phyloP scores from a whole-genome alignment of 2,113 vertebrate species.

The Oreochromis tanganicae region DNA sequence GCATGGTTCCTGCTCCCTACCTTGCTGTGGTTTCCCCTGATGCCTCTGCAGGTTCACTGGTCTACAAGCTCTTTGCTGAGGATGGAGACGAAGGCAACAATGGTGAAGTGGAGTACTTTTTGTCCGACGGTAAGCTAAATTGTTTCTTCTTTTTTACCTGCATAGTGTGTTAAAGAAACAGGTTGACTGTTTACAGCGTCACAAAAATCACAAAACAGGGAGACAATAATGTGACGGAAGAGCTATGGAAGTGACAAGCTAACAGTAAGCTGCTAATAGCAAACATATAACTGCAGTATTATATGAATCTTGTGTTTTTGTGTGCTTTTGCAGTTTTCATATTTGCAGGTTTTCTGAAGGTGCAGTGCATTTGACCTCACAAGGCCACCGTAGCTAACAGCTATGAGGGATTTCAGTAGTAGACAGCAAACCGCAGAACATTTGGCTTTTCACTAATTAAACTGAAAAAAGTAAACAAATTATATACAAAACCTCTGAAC shows the following conservation, averaged over 20 bases:
- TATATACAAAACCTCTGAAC: neutral
- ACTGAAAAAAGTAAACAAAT: neutral
- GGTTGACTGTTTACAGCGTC: accelerated
- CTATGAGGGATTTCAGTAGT: neutral
- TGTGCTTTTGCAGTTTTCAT: neutral
- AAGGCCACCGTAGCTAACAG: neutral
- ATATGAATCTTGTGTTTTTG: neutral
- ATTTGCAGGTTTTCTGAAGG: neutral
- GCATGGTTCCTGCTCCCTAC: slow-evolving; percentile 80
- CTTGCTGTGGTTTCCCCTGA: slow-evolving; percentile 77
- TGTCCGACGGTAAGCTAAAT: slow-evolving; percentile 77
- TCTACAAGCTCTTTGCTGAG: slow-evolving; percentile 79
- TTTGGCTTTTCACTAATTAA: neutral
- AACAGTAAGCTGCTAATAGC: neutral
- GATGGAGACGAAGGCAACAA: slow-evolving; percentile 81
- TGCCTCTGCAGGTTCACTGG: slow-evolving; percentile 66
- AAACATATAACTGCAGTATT: neutral
- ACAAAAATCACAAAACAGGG: neutral
- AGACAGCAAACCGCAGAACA: neutral
- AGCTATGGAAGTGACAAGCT: neutral
- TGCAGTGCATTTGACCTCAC: neutral
- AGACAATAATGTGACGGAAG: neutral
- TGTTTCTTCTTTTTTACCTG: neutral
- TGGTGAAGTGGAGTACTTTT: slow-evolving; percentile 84
- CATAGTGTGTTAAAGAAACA: accelerated